phyloP scores from a whole-genome alignment of 2,797 vertebrate genomes.

The Megaceryle alcyon region DNA sequence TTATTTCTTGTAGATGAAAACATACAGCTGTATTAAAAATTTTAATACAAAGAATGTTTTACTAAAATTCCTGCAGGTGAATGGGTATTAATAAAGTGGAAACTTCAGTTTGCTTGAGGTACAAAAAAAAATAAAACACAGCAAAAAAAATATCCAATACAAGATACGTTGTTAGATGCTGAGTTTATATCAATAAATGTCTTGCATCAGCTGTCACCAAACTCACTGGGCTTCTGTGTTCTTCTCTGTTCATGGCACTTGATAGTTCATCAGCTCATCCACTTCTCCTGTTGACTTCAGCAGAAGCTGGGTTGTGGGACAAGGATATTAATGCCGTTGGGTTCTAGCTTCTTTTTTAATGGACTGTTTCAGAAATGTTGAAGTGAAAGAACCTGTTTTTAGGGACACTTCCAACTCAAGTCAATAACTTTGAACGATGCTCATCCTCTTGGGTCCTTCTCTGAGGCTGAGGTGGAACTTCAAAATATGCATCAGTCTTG shows the following conservation, averaged over 20 bases:
- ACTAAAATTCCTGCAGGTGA: conserved; percentile 26
- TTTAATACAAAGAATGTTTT: conserved; percentile 23
- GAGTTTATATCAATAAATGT: conserved; percentile 71
- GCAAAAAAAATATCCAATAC: neutral
- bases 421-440: neutral
- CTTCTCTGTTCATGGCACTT: neutral
- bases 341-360: neutral
- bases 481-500: accelerated
- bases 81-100: conserved; percentile 19
- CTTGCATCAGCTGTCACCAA: conserved; percentile 45
- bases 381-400: neutral
- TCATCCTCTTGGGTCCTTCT: neutral
- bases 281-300: neutral
- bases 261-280: neutral
- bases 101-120: conserved; percentile 49
- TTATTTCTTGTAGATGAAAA: conserved; percentile 47
- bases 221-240: conserved; percentile 15
- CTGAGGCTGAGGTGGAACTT: neutral
- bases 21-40: conserved; percentile 20
- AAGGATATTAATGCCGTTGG: neutral
- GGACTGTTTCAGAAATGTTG: neutral
- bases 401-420: neutral
- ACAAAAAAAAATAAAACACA: neutral
- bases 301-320: neutral
- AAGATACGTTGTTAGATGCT: conserved; percentile 41